Evolutionary conservation across 2,888 invertebrate species (phyloP).

Genomic region (Idaea straminata): DNA sequence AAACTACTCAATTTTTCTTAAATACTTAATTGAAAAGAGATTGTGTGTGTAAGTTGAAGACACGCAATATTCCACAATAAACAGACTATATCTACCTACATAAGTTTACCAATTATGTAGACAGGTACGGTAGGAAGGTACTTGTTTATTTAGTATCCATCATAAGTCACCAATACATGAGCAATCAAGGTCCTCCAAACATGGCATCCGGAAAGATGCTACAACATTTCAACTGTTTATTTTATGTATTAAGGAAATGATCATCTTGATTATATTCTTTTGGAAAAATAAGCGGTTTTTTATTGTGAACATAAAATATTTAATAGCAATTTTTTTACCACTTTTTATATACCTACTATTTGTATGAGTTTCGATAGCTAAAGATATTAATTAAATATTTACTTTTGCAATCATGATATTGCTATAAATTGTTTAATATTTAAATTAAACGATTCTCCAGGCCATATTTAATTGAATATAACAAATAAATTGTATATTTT

Average conservation of each 20-base stretch:
- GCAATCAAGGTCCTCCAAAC: conserved; percentile 9
- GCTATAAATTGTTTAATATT: neutral
- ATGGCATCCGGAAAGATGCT: conserved; percentile 10
- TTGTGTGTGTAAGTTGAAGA: neutral
- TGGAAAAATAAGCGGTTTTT: neutral
- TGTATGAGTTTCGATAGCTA: conserved; percentile 4
- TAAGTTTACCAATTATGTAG: neutral
- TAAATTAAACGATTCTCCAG: neutral
- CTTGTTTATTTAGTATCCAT: neutral
- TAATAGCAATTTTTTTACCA: neutral
- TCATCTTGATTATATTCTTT: neutral
- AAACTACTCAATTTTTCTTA: no score
- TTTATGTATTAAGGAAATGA: neutral
- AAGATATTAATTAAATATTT: conserved; percentile 9
- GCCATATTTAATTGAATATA: neutral
- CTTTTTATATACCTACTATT: conserved; percentile 1
- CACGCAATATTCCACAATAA: neutral
- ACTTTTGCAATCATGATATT: conserved; percentile 7
- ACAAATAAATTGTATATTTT: neutral
- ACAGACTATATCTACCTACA: conserved; percentile 1
- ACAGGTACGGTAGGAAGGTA: neutral
- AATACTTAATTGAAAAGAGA: no score
- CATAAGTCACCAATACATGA: neutral
- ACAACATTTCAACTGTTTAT: neutral
- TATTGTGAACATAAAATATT: neutral